These are phyloP conservation scores for Yponomeuta evonymella DNA, from an alignment of 2,888 invertebrate species.

Conservation along the genomic window DNA sequence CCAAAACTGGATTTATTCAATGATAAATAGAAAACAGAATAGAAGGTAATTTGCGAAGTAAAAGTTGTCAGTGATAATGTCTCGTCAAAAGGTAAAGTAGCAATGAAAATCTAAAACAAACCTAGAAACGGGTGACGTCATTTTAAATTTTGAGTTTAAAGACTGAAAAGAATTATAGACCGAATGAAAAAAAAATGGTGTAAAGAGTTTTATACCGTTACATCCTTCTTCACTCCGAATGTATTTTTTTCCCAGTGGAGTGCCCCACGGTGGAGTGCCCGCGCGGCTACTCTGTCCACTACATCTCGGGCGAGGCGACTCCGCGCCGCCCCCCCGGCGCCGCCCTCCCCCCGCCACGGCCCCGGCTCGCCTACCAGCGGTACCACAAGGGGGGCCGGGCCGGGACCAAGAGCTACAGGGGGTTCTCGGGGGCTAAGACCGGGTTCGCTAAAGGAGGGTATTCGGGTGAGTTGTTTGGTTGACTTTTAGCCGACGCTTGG, in stretches of 20 bases:
- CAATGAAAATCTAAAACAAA: no score
- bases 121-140: no score
- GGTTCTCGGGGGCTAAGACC: conserved; percentile 32
- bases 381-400: conserved; percentile 46
- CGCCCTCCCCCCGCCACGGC: conserved; percentile 60
- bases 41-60: no score
- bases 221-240: neutral
- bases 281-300: conserved; percentile 74
- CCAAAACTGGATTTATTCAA: no score
- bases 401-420: conserved; percentile 41
- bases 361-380: conserved; percentile 53
- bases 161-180: no score
- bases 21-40: no score
- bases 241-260: conserved; percentile 37
- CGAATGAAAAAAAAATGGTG: no score
- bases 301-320: conserved; percentile 21
- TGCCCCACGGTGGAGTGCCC: conserved; percentile 78
- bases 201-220: no score
- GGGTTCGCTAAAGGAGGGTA: conserved; percentile 34
- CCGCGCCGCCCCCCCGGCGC: conserved; percentile 72
- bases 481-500: no score
- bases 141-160: no score
- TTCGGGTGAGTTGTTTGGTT: conserved; percentile 29
- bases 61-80: no score
- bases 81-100: no score